Evolutionary conservation across 2,888 invertebrate species (phyloP).

Genomic region (Tetrapedia diversipes): DNA sequence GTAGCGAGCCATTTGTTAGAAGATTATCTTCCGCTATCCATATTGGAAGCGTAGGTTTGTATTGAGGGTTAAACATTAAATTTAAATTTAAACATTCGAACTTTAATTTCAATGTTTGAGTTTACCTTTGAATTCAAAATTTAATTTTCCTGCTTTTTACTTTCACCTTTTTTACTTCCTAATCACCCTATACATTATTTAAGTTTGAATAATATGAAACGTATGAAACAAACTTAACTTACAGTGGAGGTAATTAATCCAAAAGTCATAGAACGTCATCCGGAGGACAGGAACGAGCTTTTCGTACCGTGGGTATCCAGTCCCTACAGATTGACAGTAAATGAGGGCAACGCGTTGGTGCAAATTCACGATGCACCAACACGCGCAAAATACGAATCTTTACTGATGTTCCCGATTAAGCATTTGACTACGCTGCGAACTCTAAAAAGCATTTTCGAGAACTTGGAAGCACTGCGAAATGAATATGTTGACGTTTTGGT

Average conservation of each 20-base stretch:
- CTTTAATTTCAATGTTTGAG: neutral
- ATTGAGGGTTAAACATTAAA: neutral
- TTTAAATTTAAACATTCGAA: neutral
- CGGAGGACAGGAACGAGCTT: conserved; percentile 85
- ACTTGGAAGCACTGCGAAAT: conserved; percentile 82
- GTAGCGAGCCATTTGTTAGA: conserved; percentile 86
- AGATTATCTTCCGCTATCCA: conserved; percentile 86
- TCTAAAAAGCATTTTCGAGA: conserved; percentile 84
- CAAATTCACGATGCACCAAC: conserved; percentile 85
- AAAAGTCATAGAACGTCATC: conserved; percentile 84
- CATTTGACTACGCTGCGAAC: conserved; percentile 84
- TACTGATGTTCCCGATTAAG: conserved; percentile 88
- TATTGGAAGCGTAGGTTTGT: conserved; percentile 88
- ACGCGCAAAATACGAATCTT: conserved; percentile 83
- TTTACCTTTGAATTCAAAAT: neutral
- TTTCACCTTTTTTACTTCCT: too few relatives aligned
- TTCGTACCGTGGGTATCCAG: conserved; percentile 88
- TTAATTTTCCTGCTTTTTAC: neutral
- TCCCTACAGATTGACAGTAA: conserved; percentile 86
- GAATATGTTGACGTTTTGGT: conserved; percentile 88
- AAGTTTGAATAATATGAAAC: neutral
- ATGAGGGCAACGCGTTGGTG: conserved; percentile 87
- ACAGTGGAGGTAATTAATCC: conserved; percentile 89
- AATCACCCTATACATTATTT: too few relatives aligned
- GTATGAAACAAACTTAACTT: conserved; percentile 58